Conservation (phyloP, 2,797 vertebrate species). For the Macrochelys suwanniensis region DNA sequence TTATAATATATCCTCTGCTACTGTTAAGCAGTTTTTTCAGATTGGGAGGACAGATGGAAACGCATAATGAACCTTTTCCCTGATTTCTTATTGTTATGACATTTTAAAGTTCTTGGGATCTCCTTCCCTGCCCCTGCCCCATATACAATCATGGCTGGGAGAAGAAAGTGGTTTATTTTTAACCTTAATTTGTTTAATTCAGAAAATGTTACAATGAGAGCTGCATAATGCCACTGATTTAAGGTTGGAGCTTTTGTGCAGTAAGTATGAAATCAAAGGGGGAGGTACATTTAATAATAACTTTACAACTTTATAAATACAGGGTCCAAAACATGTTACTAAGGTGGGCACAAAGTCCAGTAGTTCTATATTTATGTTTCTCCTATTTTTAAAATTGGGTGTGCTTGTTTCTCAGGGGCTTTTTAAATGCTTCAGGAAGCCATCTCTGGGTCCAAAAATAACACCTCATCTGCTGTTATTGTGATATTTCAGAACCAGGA, state of each 20-base stretch:
- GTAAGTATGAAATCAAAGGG: accelerated
- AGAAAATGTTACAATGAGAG: not conserved
- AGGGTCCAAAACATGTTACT: not conserved
- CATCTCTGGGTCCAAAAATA: not conserved
- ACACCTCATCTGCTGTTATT: too few species aligned
- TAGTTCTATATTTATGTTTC: accelerated
- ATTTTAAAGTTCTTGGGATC: not conserved
- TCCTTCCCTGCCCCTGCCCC: not conserved
- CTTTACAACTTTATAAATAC: too few species aligned
- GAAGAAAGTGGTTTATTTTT: not conserved
- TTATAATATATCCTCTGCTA: not conserved
- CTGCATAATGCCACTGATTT: not conserved
- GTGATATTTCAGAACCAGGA: not conserved
- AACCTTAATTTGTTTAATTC: not conserved
- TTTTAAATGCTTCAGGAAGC: not conserved
- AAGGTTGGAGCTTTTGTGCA: not conserved
- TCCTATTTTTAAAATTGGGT: accelerated
- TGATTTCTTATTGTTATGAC: not conserved
- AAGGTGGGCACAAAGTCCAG: not conserved
- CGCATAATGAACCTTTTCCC: not conserved
- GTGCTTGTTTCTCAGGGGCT: accelerated
- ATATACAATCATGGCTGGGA: not conserved
- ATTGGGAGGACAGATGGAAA: not conserved
- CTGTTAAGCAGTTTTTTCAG: not conserved
- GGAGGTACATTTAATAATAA: not conserved